phyloP scores from a whole-genome alignment of 2,113 vertebrate genomes.

The Ophiodon elongatus region DNA sequence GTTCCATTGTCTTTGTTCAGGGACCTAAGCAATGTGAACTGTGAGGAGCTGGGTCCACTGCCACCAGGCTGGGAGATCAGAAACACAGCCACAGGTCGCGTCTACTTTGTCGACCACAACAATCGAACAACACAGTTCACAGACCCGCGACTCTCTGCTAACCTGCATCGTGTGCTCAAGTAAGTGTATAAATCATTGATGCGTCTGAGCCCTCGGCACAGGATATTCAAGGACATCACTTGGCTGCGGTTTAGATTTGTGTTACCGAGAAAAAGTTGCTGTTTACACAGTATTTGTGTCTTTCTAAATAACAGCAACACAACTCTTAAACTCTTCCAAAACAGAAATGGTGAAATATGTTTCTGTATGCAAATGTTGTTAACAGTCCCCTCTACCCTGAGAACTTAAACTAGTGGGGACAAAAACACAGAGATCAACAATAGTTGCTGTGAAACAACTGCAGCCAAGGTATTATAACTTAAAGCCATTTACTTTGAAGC shows the following conservation, averaged over 20 bases:
- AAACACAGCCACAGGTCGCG: slow-evolving; percentile 96
- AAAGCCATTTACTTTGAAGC: neutral
- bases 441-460: neutral
- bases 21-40: slow-evolving; percentile 93
- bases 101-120: slow-evolving; percentile 99
- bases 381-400: neutral
- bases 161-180: slow-evolving; percentile 96
- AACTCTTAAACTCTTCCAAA: neutral
- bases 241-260: neutral
- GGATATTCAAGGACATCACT: neutral
- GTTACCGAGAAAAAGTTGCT: neutral
- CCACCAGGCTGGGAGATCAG: slow-evolving; percentile 98
- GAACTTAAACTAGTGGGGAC: neutral
- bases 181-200: slow-evolving; percentile 77
- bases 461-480: neutral
- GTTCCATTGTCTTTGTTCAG: slow-evolving; percentile 33
- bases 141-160: slow-evolving; percentile 95
- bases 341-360: neutral
- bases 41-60: slow-evolving; percentile 96
- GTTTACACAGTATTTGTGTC: neutral
- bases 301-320: neutral
- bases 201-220: neutral
- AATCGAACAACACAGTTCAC: slow-evolving; percentile 98
- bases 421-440: neutral
- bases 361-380: neutral